Percentiles rank a stretch among this genome's conserved stretches.
Conservation (phyloP, 2,797 vertebrate genomes). For the Halcyon smyrnensis region DNA sequence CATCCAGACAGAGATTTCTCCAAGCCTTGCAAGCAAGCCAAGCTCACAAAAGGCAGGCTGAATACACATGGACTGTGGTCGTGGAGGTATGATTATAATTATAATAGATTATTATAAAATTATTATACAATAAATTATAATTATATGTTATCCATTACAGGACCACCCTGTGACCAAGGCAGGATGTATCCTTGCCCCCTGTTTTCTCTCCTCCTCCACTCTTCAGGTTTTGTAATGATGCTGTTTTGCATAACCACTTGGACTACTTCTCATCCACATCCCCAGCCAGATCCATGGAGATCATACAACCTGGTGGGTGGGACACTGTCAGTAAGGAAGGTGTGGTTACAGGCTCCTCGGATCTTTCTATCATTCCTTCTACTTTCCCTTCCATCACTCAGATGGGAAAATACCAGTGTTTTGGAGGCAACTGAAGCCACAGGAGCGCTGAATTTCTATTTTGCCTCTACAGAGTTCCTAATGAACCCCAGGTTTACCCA, state of each 20-base stretch:
- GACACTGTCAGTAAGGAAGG: background rate
- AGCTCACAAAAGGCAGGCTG: background rate
- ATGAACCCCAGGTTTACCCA: background rate
- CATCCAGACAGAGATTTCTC: background rate
- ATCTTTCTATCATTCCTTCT: background rate
- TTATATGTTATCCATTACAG: too few species aligned
- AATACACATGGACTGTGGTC: background rate
- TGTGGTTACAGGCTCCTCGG: background rate
- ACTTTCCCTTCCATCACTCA: background rate
- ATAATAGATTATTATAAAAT: too few species aligned
- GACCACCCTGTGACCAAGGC: background rate
- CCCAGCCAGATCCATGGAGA: background rate
- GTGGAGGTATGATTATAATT: too few species aligned
- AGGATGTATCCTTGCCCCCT: background rate
- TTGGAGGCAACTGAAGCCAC: background rate
- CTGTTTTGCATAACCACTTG: background rate
- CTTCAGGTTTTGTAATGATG: background rate
- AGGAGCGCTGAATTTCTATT: background rate
- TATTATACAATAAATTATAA: too few species aligned
- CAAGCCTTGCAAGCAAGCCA: background rate
- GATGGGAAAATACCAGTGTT: background rate
- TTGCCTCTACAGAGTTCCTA: background rate
- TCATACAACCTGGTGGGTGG: background rate
- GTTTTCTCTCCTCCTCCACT: background rate
- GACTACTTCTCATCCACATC: background rate